Evolutionary conservation across 2,113 vertebrate species (phyloP).

Genomic region (Ondatra zibethicus): DNA sequence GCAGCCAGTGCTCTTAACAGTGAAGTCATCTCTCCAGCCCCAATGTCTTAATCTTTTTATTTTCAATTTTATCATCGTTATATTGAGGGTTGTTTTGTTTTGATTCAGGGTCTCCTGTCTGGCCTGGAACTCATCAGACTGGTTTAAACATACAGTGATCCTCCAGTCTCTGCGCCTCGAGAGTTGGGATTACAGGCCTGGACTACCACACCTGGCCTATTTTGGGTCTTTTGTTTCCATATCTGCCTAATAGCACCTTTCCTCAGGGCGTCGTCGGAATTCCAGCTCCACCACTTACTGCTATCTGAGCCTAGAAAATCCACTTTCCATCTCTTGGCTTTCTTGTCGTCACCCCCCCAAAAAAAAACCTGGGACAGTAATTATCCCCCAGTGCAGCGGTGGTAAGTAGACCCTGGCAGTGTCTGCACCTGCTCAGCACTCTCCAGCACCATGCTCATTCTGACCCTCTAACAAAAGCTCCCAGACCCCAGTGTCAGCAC

Average conservation of each 20-base stretch:
- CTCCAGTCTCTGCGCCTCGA: not conserved
- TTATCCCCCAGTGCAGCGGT: accelerated
- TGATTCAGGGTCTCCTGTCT: not conserved
- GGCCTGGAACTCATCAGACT: not conserved
- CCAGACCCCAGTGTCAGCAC: not conserved
- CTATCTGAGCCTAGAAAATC: not conserved
- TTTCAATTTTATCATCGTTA: not conserved
- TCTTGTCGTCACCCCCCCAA: not conserved
- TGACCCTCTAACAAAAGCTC: not conserved
- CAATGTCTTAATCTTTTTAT: not conserved
- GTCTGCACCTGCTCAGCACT: not conserved
- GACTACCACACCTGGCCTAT: not conserved
- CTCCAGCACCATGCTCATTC: not conserved
- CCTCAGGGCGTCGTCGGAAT: constrained; percentile 3
- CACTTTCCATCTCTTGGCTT: not conserved
- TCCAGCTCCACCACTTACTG: not conserved
- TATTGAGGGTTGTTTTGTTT: not conserved
- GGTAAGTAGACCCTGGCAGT: accelerated
- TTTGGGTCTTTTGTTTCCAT: not conserved
- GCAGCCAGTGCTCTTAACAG: not conserved
- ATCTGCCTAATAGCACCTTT: not conserved
- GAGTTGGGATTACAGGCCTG: not conserved
- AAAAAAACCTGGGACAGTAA: not conserved
- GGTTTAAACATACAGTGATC: not conserved
- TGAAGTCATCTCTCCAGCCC: not conserved